Base-by-base conservation (phyloP, 2,888 invertebrate species). In the Apeira syringaria region DNA sequence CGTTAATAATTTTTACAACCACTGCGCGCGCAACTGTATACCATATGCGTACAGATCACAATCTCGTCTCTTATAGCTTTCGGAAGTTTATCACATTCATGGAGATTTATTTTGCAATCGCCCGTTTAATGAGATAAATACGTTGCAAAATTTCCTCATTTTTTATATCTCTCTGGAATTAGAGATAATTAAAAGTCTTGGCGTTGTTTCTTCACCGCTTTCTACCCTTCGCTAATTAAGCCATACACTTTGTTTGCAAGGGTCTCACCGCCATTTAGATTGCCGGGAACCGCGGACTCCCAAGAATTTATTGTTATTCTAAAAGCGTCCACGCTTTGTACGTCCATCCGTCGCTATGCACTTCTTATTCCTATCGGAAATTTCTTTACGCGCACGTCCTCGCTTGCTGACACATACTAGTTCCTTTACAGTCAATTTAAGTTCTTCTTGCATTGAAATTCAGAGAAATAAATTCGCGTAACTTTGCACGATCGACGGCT, bases 271-370 rank as follows among this genome's bases (percentile, higher is more conserved):
- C 74, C 53, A 40, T 64, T 67, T 68, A 76, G 82, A 82, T 84
- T 80, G 72, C 75, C 53, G 67, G 54, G 50, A 64, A 68, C 74
- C 77, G 64, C 72, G 60, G 48, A 31, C 45, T 46, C 57, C 52
- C 59, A 56, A 49, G 56, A 60, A 55, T 57, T 67, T 61, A 74
- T 84, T 82, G 68, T 72, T 80, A 84, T 84, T 82, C 83, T 64
- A 58, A 61, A 50, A 51, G 53, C 74, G 78, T 70, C 29, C 56
- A 44, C 37, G 65, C 61, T 61, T 38, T 64, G 68, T 66, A 67
- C 74, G 74, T 72, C 80, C 82, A 74, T 81, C 75, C 77, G 76
- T 70, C 74, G 69, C 77, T 64, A 68, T 78, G 77, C 78, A 74
- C 64, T 66, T 65, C 67, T 68, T 61, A 69, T 68, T 74, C 66